phyloP scores from a whole-genome alignment of 2,113 vertebrate species.

The Kryptolebias marmoratus region DNA sequence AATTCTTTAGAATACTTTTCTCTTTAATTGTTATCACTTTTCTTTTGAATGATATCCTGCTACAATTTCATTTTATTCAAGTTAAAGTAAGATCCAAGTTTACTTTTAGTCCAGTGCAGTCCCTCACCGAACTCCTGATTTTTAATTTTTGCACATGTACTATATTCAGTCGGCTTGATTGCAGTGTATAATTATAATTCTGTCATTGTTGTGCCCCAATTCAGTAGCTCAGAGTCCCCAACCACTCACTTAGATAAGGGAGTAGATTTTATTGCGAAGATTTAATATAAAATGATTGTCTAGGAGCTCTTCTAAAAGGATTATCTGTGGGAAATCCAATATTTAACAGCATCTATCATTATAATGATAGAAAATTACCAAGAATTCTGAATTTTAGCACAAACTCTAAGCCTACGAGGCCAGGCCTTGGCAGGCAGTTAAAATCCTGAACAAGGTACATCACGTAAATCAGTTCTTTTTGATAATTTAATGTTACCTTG shows the following conservation, averaged over 20 bases:
- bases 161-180: no score
- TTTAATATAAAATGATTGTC: slow-evolving; percentile 3
- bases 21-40: no score
- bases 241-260: neutral
- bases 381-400: slow-evolving; percentile 13
- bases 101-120: no score
- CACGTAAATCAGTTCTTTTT: slow-evolving; percentile 21
- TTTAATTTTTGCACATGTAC: neutral
- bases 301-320: neutral
- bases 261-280: neutral
- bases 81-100: no score
- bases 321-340: slow-evolving; percentile 15
- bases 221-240: neutral
- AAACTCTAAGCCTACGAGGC: slow-evolving; percentile 13
- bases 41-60: no score
- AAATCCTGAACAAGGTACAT: slow-evolving; percentile 13
- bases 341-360: slow-evolving; percentile 18
- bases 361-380: neutral
- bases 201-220: neutral
- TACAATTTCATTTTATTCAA: no score
- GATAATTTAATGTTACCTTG: slow-evolving; percentile 11
- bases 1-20: no score
- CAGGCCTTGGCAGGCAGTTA: slow-evolving; percentile 25
- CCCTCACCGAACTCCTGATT: no score
- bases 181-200: no score